A percentile compares a stretch with the other conserved stretches of the same genome.
Evolutionary conservation across 2,113 vertebrate genomes (phyloP).

Genomic region (Garra rufa): DNA sequence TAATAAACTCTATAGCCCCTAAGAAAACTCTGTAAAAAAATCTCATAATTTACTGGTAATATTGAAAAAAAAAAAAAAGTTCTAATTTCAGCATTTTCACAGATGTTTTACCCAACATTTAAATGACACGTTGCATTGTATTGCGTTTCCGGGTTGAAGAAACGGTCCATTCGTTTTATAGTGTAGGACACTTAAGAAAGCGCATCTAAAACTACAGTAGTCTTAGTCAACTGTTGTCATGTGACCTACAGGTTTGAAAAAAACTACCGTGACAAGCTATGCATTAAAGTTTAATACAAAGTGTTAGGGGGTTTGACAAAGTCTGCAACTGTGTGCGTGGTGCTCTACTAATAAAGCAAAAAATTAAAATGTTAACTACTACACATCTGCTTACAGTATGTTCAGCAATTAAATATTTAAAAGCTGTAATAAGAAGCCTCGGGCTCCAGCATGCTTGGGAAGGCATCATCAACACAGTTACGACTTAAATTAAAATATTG

Average conservation of each 20-base stretch:
- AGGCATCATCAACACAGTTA: conserved; percentile 65
- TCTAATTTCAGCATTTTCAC: no score
- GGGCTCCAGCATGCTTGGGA: background rate
- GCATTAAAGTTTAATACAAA: background rate
- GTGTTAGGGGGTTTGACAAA: background rate
- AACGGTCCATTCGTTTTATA: no score
- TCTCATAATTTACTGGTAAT: no score
- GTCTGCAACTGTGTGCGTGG: background rate
- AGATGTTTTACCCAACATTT: no score
- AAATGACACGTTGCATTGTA: no score
- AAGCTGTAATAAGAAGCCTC: conserved; percentile 22
- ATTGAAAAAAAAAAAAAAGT: no score
- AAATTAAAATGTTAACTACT: conserved; percentile 14
- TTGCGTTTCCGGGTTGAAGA: no score
- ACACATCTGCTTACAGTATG: conserved; percentile 7
- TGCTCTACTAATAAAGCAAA: background rate
- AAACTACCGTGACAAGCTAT: background rate
- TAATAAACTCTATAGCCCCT: no score
- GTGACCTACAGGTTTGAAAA: background rate
- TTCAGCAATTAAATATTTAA: conserved; percentile 14
- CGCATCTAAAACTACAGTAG: background rate
- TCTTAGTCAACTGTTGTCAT: background rate
- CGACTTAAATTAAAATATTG: conserved; percentile 62
- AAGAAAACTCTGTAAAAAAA: no score
- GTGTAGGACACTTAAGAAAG: background rate